These are phyloP conservation scores for Columbina picui DNA, from an alignment of 2,113 vertebrate species.

Conservation along the genomic window DNA sequence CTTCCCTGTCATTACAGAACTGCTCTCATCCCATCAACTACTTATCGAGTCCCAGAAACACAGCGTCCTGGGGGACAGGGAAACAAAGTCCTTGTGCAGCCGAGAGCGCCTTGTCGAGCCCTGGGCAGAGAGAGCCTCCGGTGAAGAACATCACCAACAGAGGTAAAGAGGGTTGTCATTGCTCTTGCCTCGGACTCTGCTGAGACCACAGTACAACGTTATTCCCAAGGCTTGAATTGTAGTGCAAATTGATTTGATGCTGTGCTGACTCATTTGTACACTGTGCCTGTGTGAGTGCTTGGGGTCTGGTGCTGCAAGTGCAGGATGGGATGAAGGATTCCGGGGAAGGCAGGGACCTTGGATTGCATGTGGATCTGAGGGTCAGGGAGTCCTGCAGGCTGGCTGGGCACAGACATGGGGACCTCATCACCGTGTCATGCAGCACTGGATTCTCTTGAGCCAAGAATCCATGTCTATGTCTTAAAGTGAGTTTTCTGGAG, in stretches of 20 bases:
- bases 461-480: background rate
- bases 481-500: background rate
- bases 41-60: slow-evolving; percentile 77
- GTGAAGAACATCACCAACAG: slow-evolving; percentile 41
- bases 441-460: background rate
- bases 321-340: background rate
- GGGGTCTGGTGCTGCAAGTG: background rate
- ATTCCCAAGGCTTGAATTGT: background rate
- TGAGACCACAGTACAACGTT: background rate
- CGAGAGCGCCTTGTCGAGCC: slow-evolving; percentile 70
- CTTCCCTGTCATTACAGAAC: slow-evolving; percentile 73
- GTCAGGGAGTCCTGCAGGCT: background rate
- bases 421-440: rapidly evolving
- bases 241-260: background rate
- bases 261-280: rapidly evolving
- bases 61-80: slow-evolving; percentile 76
- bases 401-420: background rate
- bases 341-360: rapidly evolving
- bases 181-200: background rate
- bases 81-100: slow-evolving; percentile 70
- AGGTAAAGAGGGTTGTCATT: background rate
- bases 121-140: slow-evolving; percentile 43
- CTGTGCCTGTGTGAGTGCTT: background rate
- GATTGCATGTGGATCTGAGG: rapidly evolving
- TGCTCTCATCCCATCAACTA: slow-evolving; percentile 84